Evolutionary conservation across 2,888 invertebrate species (phyloP).

Genomic region (Stenolophus ochropezus): DNA sequence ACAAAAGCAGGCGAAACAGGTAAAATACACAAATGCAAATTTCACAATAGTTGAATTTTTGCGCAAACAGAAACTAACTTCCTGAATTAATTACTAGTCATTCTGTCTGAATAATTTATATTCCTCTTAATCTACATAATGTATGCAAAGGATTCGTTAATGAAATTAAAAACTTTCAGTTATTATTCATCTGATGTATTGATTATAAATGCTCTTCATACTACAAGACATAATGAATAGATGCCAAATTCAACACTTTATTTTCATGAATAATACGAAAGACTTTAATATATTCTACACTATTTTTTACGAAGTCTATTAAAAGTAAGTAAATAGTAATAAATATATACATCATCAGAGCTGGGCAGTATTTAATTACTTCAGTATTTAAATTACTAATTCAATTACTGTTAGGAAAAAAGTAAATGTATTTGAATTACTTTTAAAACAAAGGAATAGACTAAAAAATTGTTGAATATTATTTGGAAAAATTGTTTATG

Average conservation of each 20-base stretch:
- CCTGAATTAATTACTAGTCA: background rate
- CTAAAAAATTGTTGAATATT: too few species aligned
- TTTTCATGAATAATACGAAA: too few species aligned
- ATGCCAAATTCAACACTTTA: background rate
- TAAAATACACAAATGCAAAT: conserved; percentile 1
- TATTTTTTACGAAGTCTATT: too few species aligned
- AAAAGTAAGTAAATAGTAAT: too few species aligned
- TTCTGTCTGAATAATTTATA: conserved; percentile 6
- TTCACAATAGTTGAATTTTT: background rate
- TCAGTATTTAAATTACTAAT: too few species aligned
- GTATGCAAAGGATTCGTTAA: background rate
- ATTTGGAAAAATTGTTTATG: too few species aligned
- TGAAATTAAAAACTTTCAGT: background rate
- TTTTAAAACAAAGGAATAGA: too few species aligned
- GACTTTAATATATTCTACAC: too few species aligned
- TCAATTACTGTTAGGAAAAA: too few species aligned
- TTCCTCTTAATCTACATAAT: background rate
- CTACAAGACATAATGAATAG: background rate
- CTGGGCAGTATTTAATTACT: too few species aligned
- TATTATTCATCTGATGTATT: background rate
- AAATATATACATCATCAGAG: too few species aligned
- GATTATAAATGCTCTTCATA: background rate
- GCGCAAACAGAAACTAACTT: background rate
- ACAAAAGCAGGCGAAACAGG: background rate
- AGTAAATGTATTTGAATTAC: too few species aligned